Evolutionary conservation across 2,113 vertebrate species (phyloP).

Genomic region (Calonectris borealis): DNA sequence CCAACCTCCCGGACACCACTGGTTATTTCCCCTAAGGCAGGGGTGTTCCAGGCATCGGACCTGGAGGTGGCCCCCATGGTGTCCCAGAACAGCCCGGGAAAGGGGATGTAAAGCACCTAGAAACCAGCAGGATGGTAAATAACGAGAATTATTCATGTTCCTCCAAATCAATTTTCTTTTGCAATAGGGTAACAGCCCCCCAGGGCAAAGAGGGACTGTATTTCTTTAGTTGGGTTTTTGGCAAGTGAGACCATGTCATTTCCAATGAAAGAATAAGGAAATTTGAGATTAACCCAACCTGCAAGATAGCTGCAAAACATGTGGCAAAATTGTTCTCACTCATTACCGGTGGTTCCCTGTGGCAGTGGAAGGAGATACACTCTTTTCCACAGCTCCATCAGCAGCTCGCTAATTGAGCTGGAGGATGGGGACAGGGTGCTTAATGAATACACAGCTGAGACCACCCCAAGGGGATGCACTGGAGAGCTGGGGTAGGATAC

Average conservation of each 20-base stretch:
- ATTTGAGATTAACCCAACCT: neutral
- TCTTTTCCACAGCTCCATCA: neutral
- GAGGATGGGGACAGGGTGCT: neutral
- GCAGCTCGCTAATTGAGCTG: neutral
- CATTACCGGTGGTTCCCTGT: fast-evolving
- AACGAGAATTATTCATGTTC: neutral
- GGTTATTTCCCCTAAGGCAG: slow-evolving; percentile 1
- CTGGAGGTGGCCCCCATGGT: neutral
- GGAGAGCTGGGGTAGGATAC: neutral
- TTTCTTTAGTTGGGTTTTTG: neutral
- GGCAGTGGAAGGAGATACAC: neutral
- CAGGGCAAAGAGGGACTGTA: neutral
- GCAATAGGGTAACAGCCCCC: neutral
- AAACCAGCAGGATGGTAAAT: neutral
- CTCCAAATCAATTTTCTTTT: neutral
- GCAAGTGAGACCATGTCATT: neutral
- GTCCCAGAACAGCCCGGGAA: neutral
- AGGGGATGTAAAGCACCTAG: neutral
- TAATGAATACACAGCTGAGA: neutral
- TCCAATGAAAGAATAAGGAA: neutral
- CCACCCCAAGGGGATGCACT: neutral
- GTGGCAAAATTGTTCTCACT: neutral
- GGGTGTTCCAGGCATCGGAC: neutral
- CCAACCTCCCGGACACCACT: neutral
- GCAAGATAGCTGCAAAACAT: neutral